These are phyloP conservation scores for Dromius quadrimaculatus DNA, from an alignment of 2,888 invertebrate species.

Conservation along the genomic window DNA sequence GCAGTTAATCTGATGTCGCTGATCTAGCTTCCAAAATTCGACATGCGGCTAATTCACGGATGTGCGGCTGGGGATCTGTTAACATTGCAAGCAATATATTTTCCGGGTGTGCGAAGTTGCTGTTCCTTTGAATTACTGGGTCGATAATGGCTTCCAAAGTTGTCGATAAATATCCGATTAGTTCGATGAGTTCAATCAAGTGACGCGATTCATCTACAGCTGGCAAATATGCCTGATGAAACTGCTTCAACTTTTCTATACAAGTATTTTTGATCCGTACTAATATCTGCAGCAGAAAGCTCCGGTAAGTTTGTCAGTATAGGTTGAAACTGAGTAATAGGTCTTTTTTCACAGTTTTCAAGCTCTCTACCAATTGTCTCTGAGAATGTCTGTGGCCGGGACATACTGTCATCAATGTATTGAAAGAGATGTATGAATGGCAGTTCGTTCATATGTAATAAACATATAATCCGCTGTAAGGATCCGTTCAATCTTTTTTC, in stretches of 20 bases:
- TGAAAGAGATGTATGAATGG: constrained; percentile 55
- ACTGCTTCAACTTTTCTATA: not conserved
- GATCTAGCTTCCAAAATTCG: not conserved
- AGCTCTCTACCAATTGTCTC: constrained; percentile 55
- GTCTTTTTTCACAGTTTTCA: constrained; percentile 50
- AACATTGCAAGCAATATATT: not conserved
- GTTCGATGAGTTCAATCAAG: not conserved
- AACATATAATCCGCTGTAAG: constrained; percentile 42
- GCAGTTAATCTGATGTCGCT: not conserved
- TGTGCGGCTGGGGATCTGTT: not conserved
- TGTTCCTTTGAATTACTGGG: not conserved
- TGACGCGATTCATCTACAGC: not conserved
- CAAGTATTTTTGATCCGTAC: not conserved
- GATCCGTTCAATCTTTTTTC: not conserved
- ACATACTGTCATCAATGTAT: constrained; percentile 54
- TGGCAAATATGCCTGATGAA: not conserved
- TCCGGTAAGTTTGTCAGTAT: not conserved
- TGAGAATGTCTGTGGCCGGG: constrained; percentile 54
- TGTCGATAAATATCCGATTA: not conserved
- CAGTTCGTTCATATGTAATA: constrained; percentile 54
- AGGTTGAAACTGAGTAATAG: constrained; percentile 23
- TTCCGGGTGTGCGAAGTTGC: not conserved
- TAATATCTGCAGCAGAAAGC: not conserved
- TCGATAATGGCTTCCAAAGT: not conserved
- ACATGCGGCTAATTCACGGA: not conserved